Conservation (phyloP, 2,797 vertebrate species). For the Catharus ustulatus region DNA sequence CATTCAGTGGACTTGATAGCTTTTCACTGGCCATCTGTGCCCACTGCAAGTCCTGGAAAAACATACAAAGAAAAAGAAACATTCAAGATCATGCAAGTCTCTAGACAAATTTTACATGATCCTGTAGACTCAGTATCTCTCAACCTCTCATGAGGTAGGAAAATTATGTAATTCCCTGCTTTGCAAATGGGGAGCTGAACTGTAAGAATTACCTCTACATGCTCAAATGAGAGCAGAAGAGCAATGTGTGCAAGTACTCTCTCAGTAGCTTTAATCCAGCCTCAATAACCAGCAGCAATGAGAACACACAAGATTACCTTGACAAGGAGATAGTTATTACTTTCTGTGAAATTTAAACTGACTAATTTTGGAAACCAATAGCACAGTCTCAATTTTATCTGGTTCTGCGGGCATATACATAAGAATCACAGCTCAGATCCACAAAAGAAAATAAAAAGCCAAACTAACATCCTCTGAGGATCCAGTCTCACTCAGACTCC, state of each 20-base stretch:
- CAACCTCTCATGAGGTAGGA: background rate
- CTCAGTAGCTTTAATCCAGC: background rate
- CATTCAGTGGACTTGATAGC: background rate
- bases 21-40: background rate
- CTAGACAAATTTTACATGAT: background rate
- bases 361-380: background rate
- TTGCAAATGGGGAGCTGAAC: background rate
- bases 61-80: background rate
- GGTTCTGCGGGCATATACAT: fast-evolving
- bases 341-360: background rate
- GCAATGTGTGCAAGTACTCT: fast-evolving
- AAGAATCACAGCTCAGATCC: background rate
- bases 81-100: background rate
- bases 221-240: background rate
- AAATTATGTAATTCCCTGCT: background rate
- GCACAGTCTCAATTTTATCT: background rate
- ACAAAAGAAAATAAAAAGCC: background rate
- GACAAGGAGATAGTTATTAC: background rate
- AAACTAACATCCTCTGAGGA: background rate
- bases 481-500: background rate
- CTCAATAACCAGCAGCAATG: background rate
- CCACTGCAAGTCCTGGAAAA: background rate
- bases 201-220: background rate
- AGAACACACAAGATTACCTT: background rate
- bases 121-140: background rate